These are phyloP conservation scores for Gerris buenoi DNA, from an alignment of 1,140 invertebrate species.

Conservation along the genomic window DNA sequence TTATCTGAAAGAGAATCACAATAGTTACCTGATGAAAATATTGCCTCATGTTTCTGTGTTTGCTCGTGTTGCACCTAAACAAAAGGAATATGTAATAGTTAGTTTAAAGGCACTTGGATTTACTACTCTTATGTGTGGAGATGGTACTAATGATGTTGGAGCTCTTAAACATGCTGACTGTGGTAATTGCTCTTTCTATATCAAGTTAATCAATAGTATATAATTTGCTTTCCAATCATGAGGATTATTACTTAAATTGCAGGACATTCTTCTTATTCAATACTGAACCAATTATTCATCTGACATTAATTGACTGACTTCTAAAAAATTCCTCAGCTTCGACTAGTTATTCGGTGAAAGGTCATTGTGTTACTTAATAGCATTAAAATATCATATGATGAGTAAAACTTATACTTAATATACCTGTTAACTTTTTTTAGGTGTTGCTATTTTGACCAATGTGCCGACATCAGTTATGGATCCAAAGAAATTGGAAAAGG, in stretches of 20 bases:
- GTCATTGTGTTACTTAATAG: no score
- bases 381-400: no score
- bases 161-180: constrained; percentile 97
- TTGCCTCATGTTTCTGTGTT: constrained; percentile 79
- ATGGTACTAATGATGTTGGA: constrained; percentile 99
- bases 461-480: constrained; percentile 46
- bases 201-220: no score
- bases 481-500: constrained; percentile 28
- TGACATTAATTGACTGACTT: no score
- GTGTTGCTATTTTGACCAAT: constrained; percentile 78
- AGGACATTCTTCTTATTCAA: no score
- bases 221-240: no score
- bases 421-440: constrained; percentile 30
- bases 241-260: no score
- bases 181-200: no score
- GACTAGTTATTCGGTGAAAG: no score
- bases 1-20: constrained; percentile 49
- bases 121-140: constrained; percentile 96
- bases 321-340: no score
- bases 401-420: no score
- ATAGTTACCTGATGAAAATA: constrained; percentile 48
- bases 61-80: constrained; percentile 87
- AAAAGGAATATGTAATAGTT: constrained; percentile 90
- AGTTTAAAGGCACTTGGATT: constrained; percentile 76
- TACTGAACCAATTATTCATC: no score